phyloP scores from a whole-genome alignment of 92 coral and sea anemone genomes.

The Parazoanthus darwini region DNA sequence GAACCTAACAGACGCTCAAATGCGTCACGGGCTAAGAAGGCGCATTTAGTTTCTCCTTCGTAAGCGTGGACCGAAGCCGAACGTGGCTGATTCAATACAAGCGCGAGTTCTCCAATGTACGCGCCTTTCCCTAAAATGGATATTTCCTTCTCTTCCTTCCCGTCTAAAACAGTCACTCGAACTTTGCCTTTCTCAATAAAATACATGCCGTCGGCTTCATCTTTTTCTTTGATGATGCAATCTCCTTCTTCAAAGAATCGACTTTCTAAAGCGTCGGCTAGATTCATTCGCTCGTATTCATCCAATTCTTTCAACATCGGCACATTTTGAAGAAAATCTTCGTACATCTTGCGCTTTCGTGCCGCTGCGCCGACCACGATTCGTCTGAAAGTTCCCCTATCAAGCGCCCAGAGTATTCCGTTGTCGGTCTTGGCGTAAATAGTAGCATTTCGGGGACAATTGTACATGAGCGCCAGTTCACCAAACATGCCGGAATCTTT shows the following conservation, averaged over 20 bases:
- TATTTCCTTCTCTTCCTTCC: slow-evolving; percentile 73
- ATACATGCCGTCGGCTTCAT: slow-evolving; percentile 98
- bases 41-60: slow-evolving; percentile 83
- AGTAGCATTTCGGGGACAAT: slow-evolving; percentile 98
- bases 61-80: slow-evolving; percentile 85
- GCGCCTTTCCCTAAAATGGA: slow-evolving; percentile 79
- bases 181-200: slow-evolving; percentile 90
- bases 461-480: slow-evolving; percentile 96
- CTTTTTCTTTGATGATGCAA: slow-evolving; percentile 85
- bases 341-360: slow-evolving; percentile 84
- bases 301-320: slow-evolving; percentile 84
- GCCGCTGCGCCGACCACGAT: slow-evolving; percentile 97
- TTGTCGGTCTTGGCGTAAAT: slow-evolving; percentile 79
- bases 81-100: slow-evolving; percentile 93
- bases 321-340: slow-evolving; percentile 79
- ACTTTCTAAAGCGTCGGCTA: slow-evolving; percentile 94
- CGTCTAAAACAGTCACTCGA: slow-evolving; percentile 75
- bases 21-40: slow-evolving; percentile 81
- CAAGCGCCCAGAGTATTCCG: slow-evolving; percentile 95
- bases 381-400: slow-evolving; percentile 83
- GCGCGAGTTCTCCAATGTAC: slow-evolving; percentile 93
- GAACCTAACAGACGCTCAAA: slow-evolving; percentile 97
- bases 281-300: slow-evolving; percentile 88
- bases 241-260: slow-evolving; percentile 76
- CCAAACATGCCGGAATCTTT: slow-evolving; percentile 91